Base-by-base conservation (phyloP, 2,888 invertebrate genomes). In the Heliconius aoede region DNA sequence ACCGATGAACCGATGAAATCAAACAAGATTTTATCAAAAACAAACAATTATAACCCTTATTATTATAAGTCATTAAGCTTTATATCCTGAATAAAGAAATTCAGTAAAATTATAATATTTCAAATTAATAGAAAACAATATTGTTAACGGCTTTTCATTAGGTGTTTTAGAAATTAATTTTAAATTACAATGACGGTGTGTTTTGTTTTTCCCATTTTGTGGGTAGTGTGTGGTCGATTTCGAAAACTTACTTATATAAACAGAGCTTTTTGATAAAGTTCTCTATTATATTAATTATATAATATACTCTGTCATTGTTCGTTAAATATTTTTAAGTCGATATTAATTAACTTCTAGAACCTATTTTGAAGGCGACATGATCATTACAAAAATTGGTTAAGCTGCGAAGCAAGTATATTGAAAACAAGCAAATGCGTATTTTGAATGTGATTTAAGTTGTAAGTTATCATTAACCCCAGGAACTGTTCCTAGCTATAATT, bases 1-100 rank as follows among this genome's bases (percentile, higher is more conserved):
- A n/a, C n/a, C n/a, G n/a, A n/a, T n/a, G n/a, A 77, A 40, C 74
- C 65, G 74, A 77, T 77, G 77, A 76, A 77, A 77, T 73, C 55
- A 40, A 78, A 68, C 64, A 28, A 72, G 76, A 55, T 64, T 9
- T 71, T 75, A 64, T 51, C 32, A 72, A 15, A 51, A 64, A 64
- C 8, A 72, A 64, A 61, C n/a, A n/a, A 76, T 65, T 58, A 72
- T 65, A 7, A 46, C 3, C 40, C 30, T 72, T 72, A 69, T 74
- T n/a, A 1, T 4, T 8, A 13, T 21, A n/a, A 8, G 0, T 3
- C 8, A 61, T 61, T 36, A 18, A 51, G 62, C 21, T 28, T 3
- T 58, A 30, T 65, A 55, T 32, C 0, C 40, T 7, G 26, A 13
- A 28, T 1, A 15, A 36, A 32, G 36, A 18, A 36, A 58, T 28